phyloP scores from a whole-genome alignment of 2,797 vertebrate genomes.

The Melanotaenia pygmaea region DNA sequence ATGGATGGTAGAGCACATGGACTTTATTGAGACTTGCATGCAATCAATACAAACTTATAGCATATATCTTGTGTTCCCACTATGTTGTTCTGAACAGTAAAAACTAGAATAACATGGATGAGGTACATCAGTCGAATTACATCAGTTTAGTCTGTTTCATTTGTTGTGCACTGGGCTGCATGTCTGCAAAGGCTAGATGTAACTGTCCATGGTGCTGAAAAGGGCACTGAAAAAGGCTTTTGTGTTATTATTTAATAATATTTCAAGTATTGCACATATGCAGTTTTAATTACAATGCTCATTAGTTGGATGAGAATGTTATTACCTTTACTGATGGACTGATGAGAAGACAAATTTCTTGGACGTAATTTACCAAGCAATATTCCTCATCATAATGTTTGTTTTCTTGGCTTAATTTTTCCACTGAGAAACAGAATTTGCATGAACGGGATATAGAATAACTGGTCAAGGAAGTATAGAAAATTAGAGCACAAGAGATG shows the following conservation, averaged over 20 bases:
- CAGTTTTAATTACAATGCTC: not conserved
- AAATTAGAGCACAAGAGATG: constrained; percentile 1
- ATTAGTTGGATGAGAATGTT: not conserved
- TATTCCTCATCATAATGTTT: constrained; percentile 2
- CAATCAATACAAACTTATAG: constrained; percentile 22
- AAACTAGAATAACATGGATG: constrained; percentile 21
- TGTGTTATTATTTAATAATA: not conserved
- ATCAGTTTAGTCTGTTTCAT: constrained; percentile 43
- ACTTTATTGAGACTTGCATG: constrained; percentile 14
- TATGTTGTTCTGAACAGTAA: constrained; percentile 14
- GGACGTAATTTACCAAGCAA: not conserved
- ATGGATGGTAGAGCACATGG: constrained; percentile 21
- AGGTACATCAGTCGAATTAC: constrained; percentile 31
- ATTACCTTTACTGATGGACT: not conserved
- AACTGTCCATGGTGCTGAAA: constrained; percentile 75
- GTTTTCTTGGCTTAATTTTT: constrained; percentile 11
- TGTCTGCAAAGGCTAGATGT: constrained; percentile 7
- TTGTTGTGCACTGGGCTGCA: constrained; percentile 45
- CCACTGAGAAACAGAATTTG: not conserved
- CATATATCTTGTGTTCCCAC: not conserved
- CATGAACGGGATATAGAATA: not conserved
- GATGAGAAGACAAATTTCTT: not conserved
- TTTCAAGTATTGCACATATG: not conserved
- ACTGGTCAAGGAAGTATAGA: not conserved
- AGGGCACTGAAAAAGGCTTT: constrained; percentile 9